phyloP scores from a whole-genome alignment of 2,888 invertebrate genomes.

The Parelbella ahira region DNA sequence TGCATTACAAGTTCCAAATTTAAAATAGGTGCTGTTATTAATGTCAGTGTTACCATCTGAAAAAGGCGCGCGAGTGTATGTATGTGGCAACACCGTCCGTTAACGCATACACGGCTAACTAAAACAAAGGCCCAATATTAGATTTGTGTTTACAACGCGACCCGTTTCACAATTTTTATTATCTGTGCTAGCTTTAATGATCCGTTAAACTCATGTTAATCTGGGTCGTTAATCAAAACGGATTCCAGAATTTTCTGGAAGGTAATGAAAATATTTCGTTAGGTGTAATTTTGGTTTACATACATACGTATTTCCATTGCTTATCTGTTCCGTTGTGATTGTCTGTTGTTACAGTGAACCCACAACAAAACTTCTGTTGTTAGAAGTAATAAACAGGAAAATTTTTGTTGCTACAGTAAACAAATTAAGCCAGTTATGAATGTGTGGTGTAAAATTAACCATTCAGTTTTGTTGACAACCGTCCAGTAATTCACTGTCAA shows the following conservation, averaged over 20 bases:
- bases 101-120: constrained; percentile 18
- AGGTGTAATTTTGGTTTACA: constrained; percentile 32
- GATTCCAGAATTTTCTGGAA: constrained; percentile 40
- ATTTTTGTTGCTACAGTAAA: too few relatives aligned
- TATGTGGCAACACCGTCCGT: constrained; percentile 10
- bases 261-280: constrained; percentile 43
- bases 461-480: too few relatives aligned
- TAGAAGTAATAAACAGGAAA: too few relatives aligned
- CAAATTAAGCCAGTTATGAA: too few relatives aligned
- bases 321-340: too few relatives aligned
- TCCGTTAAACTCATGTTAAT: constrained; percentile 43
- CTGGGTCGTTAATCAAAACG: constrained; percentile 46
- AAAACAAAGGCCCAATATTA: constrained; percentile 24
- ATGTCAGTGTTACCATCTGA: too few relatives aligned
- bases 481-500: too few relatives aligned
- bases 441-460: too few relatives aligned
- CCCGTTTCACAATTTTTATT: constrained; percentile 56
- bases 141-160: constrained; percentile 38
- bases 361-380: too few relatives aligned
- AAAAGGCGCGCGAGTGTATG: constrained; percentile 22
- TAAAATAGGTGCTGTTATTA: too few relatives aligned
- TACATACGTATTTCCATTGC: background rate
- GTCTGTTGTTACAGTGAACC: too few relatives aligned
- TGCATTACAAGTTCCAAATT: too few relatives aligned
- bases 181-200: constrained; percentile 49